Base-by-base conservation (phyloP, 1,140 invertebrate species). In the Procambarus virginalis region DNA sequence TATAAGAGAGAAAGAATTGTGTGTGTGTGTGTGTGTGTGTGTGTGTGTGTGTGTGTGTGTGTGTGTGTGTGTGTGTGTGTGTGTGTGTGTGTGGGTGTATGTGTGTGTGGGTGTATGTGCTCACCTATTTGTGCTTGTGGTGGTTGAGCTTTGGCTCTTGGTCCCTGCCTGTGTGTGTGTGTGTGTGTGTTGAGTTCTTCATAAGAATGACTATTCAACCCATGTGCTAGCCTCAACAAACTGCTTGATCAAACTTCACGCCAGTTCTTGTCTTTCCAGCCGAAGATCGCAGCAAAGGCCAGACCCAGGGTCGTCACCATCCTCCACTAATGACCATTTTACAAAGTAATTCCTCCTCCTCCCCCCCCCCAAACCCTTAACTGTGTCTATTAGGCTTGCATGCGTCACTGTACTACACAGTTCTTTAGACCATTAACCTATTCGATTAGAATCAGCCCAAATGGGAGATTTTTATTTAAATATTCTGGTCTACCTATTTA, bases 301-400 rank as follows among this genome's bases (percentile, higher is more conserved):
- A 51, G 5, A n/a, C 9, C 60, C n/a, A 22, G 34, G 48, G 45
- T 46, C 64, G 64, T 20, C 78, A 58, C 20, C 85, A 87, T 22
- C 46, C 78, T 55, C 51, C 85, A 68, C 64, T 87, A 73, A 80
- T 49, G 73, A 80, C 85, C 77, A 87, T 87, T 46, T 87, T 87
- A 58, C 58, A 80, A 87, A 80, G 85, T 81, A 87, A 87, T 87
- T 48, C 45, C 14, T 10, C 45, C 81, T 5, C 12, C 3, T 14
- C 58, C 34, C 34, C 34, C 34, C 34, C 34, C 34, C 34, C 34
- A 0, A 34, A 34, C 34, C 34, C 34, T 34, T 34, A 8, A 55
- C 51, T 55, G 51, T 55, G 60, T 77, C 64, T 49, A 79, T 34
- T 34, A 34, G 46, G 58, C 77, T 55, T 75, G 73, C 75, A 48